These are phyloP conservation scores for Corynorhinus townsendii DNA, from an alignment of 2,113 vertebrate genomes.

Conservation along the genomic window DNA sequence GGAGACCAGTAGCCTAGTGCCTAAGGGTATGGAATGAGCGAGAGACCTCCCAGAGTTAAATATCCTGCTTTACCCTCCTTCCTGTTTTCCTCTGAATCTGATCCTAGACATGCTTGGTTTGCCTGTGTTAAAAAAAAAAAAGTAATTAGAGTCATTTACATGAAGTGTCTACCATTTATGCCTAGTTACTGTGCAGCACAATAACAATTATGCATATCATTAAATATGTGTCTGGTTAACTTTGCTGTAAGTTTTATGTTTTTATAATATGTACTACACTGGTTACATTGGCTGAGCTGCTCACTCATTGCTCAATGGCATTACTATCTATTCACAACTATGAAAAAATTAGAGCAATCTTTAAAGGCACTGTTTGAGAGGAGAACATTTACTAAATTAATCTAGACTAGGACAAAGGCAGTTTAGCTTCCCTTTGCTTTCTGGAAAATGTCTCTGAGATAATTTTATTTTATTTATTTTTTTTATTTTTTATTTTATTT, in stretches of 20 bases:
- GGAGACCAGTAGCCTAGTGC: not conserved
- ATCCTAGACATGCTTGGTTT: conserved; percentile 61
- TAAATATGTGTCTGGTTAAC: conserved; percentile 68
- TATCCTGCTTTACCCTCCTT: conserved; percentile 11
- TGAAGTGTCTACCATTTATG: conserved; percentile 63
- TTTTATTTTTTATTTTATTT: too few relatives aligned
- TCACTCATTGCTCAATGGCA: conserved; percentile 40
- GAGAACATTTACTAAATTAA: not conserved
- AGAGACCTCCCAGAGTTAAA: not conserved
- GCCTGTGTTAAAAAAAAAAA: conserved; percentile 51
- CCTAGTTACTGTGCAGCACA: conserved; percentile 54
- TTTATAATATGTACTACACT: conserved; percentile 43
- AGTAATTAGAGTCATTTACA: conserved; percentile 68
- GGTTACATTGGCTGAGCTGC: conserved; percentile 46
- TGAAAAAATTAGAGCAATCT: conserved; percentile 15
- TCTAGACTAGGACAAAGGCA: not conserved
- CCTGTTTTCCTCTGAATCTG: conserved; percentile 1
- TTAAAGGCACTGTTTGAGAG: conserved; percentile 15
- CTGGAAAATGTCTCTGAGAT: conserved; percentile 36
- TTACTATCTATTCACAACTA: conserved; percentile 18
- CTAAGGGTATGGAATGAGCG: not conserved
- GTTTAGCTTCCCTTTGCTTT: conserved; percentile 40
- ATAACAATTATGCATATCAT: conserved; percentile 69
- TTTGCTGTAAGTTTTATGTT: conserved; percentile 66
- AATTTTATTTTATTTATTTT: conserved; percentile 27